Evolutionary conservation across 2,888 invertebrate species (phyloP), one percentile per base, ranked within the genome.

Genomic region (Cryptus armator): DNA sequence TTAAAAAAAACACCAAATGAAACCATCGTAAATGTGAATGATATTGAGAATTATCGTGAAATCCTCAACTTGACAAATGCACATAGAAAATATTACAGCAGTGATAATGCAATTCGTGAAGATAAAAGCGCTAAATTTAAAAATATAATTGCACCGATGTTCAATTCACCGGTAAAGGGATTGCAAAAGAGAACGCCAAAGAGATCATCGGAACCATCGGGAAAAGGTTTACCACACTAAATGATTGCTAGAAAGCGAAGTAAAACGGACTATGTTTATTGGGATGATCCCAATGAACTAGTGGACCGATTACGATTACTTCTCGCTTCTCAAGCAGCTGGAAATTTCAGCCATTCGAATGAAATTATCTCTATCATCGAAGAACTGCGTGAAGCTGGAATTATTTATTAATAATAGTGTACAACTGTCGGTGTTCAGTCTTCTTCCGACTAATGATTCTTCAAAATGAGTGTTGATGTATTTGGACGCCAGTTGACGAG

Each of bases 81-180:
- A 1, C 66, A 87, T 84, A 70, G 70, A 83, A 87, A 86, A 66
- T 70, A 79, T 64, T 87, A 85, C 29, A 19, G 44, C 0, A 10
- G 59, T 19, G 67, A 82, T 51, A 59, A 29, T 14, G 24, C 43
- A 16, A 43, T 32, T 12, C 76, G 76, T 32, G 56, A 56, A 14
- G 19, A 59, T 37, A 76, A 64, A 14, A 32, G 29, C 10, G 14
- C 5, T 1, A 84, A 83, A 67, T 85, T 81, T 12, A 74, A 75
- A 56, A 75, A 48, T 64, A 64, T 75, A 1, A 75, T 75, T 16
- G 9, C 75, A 1, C 12, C 29, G 7, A 56, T 56, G 19, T 6
- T 53, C 2, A 2, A 5, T 53, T 53, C 53, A 19, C 53, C 53
- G 16, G 14, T 14, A 14, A 48, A 19, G 19, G 2, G 14, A 14